phyloP scores from a whole-genome alignment of 2,888 invertebrate species.

The Cryptocephalus primarius region DNA sequence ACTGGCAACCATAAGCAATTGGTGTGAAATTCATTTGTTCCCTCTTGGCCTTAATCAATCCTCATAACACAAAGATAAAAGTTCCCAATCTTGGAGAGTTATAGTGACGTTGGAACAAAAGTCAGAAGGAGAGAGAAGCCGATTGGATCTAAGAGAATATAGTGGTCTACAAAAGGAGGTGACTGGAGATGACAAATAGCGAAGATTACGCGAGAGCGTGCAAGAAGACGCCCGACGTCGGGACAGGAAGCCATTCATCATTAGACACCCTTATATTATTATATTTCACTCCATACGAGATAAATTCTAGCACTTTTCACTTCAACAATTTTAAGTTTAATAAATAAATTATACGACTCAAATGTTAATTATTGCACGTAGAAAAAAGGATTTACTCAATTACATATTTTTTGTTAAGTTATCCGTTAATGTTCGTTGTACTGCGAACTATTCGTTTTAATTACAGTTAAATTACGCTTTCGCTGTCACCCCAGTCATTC shows the following conservation, averaged over 20 bases:
- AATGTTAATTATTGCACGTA: too few species aligned
- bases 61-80: conserved; percentile 35
- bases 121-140: conserved; percentile 29
- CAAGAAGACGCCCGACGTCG: conserved; percentile 32
- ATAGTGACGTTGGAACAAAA: conserved; percentile 31
- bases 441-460: too few species aligned
- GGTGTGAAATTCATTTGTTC: conserved; percentile 37
- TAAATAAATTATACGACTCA: too few species aligned
- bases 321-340: not conserved
- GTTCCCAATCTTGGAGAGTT: conserved; percentile 32
- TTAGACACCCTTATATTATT: conserved; percentile 8
- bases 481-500: conserved; percentile 8
- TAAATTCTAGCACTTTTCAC: not conserved
- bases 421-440: too few species aligned
- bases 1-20: conserved; percentile 29
- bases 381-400: too few species aligned
- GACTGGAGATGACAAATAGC: conserved; percentile 37
- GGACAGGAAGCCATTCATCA: conserved; percentile 34
- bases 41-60: conserved; percentile 34
- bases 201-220: conserved; percentile 32
- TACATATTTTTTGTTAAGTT: too few species aligned
- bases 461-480: conserved; percentile 7
- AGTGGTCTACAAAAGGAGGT: conserved; percentile 35
- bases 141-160: conserved; percentile 36
- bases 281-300: not conserved